Evolutionary conservation across 2,888 invertebrate species (phyloP).

Genomic region (Lasioglossum pauxillum): DNA sequence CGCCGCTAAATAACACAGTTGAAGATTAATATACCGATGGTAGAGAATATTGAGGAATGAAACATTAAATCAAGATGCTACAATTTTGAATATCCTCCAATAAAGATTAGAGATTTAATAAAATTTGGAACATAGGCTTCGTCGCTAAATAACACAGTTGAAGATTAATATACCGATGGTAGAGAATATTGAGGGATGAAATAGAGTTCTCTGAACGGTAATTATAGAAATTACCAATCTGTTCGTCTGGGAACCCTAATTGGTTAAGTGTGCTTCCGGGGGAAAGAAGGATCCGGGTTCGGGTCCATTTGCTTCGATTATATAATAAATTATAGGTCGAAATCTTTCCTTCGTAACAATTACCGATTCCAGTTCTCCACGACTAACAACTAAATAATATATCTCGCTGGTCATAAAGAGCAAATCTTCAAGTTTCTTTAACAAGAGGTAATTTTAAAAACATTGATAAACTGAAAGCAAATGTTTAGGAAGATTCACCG

Average conservation of each 20-base stretch:
- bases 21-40: not conserved
- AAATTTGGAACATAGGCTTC: not conserved
- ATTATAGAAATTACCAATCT: slow-evolving; percentile 9
- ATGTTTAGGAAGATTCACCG: not conserved
- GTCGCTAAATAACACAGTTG: not conserved
- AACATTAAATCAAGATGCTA: no score
- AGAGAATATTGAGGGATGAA: not conserved
- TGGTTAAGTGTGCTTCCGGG: not conserved
- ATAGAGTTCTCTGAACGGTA: not conserved
- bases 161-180: not conserved
- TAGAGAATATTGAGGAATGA: not conserved
- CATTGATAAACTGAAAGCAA: not conserved
- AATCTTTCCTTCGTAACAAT: not conserved
- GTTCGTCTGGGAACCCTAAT: not conserved
- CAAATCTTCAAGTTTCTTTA: not conserved
- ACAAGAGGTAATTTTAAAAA: not conserved
- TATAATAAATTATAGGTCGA: not conserved
- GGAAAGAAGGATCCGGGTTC: not conserved
- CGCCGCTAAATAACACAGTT: not conserved
- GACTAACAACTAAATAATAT: not conserved
- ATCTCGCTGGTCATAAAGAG: not conserved
- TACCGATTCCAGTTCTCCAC: not conserved
- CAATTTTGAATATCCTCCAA: no score
- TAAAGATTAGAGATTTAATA: not conserved
- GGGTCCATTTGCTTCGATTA: not conserved